Evolutionary conservation across 2,113 vertebrate genomes (phyloP).

Genomic region (Bathybates hornii): DNA sequence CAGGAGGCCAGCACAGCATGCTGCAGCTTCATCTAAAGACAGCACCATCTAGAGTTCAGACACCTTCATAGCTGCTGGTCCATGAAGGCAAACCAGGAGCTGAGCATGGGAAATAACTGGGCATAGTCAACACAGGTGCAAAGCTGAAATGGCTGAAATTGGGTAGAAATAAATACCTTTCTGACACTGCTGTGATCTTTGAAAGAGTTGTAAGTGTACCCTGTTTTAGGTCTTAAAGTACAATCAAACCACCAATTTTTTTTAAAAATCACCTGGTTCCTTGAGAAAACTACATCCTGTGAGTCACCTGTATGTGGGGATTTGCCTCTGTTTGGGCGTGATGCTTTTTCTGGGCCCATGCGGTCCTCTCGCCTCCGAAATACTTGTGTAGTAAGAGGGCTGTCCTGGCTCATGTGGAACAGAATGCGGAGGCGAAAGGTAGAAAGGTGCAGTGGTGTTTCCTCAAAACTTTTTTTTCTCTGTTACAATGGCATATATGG

Average conservation of each 20-base stretch:
- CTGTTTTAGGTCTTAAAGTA: background rate
- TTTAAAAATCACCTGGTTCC: accelerated
- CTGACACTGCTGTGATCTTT: background rate
- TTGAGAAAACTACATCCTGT: conserved; percentile 2
- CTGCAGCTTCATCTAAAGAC: conserved; percentile 5
- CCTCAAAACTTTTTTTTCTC: conserved; percentile 26
- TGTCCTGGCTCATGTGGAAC: conserved; percentile 16
- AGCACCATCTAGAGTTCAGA: conserved; percentile 58
- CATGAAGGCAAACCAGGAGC: background rate
- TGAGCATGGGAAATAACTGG: background rate
- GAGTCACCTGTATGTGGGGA: background rate
- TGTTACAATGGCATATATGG: conserved; percentile 28
- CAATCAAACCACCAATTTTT: background rate
- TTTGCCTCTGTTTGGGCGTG: background rate
- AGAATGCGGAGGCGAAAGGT: conserved; percentile 9
- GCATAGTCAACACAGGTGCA: background rate
- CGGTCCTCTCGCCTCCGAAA: background rate
- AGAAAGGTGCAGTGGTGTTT: conserved; percentile 13
- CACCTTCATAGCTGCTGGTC: background rate
- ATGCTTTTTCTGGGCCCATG: background rate
- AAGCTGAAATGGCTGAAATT: background rate
- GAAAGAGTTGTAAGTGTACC: background rate
- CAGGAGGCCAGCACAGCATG: background rate
- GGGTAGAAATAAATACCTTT: background rate
- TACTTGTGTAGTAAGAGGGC: conserved; percentile 13